Percentiles rank a stretch among this genome's conserved stretches.
Evolutionary conservation across 1,140 invertebrate genomes (phyloP).

Genomic region (Drosophila arawakana): DNA sequence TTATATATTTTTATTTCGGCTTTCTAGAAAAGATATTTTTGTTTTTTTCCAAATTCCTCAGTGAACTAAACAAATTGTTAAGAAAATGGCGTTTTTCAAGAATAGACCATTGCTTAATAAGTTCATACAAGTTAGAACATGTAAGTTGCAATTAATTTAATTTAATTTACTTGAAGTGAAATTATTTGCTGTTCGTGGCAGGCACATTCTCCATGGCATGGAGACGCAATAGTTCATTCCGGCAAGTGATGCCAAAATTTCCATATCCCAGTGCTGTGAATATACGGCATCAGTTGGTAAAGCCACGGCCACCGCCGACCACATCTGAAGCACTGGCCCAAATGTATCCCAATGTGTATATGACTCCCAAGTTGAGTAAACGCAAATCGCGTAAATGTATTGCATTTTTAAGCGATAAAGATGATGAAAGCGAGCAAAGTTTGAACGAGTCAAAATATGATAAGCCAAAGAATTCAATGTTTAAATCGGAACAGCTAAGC

Average conservation of each 20-base stretch:
- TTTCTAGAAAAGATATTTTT: neutral
- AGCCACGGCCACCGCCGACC: neutral
- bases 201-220: neutral
- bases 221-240: neutral
- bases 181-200: neutral
- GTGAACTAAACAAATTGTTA: neutral
- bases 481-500: neutral
- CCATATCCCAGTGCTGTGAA: constrained; percentile 4
- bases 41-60: constrained; percentile 8
- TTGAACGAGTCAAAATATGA: neutral
- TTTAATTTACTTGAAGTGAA: neutral
- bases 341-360: neutral
- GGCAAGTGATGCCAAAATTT: constrained; percentile 7
- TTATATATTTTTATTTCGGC: constrained; percentile 7
- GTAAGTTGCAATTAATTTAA: neutral
- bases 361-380: neutral
- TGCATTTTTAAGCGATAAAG: neutral
- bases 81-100: constrained; percentile 11
- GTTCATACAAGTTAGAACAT: neutral
- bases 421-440: neutral
- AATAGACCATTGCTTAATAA: neutral
- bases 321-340: neutral
- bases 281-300: neutral
- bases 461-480: neutral
- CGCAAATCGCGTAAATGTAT: neutral